These are phyloP conservation scores for Riparia riparia DNA, from an alignment of 2,113 vertebrate genomes.

Conservation along the genomic window DNA sequence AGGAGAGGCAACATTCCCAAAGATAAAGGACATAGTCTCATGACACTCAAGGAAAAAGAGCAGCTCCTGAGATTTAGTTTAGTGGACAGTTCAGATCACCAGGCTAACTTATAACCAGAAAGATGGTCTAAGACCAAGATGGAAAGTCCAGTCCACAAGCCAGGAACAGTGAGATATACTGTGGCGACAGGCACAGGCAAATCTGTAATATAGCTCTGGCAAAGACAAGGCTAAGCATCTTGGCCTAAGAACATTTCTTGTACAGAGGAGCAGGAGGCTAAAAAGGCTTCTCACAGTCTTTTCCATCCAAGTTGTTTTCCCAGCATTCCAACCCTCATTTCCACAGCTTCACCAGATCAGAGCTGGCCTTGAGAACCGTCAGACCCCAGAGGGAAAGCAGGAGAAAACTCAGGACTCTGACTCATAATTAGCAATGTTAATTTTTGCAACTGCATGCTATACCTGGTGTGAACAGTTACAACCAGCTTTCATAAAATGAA, in stretches of 20 bases:
- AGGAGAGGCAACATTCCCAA: not conserved
- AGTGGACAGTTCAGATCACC: not conserved
- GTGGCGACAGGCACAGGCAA: not conserved
- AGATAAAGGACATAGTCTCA: not conserved
- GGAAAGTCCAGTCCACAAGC: not conserved
- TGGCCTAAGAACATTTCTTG: not conserved
- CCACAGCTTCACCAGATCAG: not conserved
- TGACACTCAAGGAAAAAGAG: not conserved
- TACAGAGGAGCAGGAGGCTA: not conserved
- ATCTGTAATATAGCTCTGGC: not conserved
- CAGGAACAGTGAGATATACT: not conserved
- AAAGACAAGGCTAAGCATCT: not conserved
- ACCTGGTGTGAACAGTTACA: not conserved
- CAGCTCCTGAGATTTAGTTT: not conserved
- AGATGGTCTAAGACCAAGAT: not conserved
- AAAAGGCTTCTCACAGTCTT: not conserved
- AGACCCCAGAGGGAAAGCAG: not conserved
- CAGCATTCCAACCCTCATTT: not conserved
- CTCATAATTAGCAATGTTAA: slow-evolving; percentile 2
- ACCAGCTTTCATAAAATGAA: not conserved
- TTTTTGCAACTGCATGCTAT: not conserved
- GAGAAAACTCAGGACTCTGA: not conserved
- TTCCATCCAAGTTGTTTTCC: not conserved
- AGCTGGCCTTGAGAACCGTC: not conserved
- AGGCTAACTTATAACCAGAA: not conserved